A percentile compares a stretch with the other conserved stretches of the same genome.
These are phyloP conservation scores for Agraylea sexmaculata DNA, from an alignment of 1,140 invertebrate genomes.

Conservation along the genomic window DNA sequence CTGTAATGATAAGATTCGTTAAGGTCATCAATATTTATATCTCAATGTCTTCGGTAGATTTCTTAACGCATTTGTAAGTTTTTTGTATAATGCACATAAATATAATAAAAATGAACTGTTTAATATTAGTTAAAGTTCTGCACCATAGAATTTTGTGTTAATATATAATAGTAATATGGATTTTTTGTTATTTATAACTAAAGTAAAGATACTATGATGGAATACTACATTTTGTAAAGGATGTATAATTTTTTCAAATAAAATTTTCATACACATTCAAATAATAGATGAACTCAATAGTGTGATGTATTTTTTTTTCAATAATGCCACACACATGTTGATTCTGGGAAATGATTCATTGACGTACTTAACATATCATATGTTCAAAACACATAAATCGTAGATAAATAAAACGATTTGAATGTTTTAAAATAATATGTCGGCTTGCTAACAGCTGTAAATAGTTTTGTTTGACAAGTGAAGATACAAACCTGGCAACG, in stretches of 20 bases:
- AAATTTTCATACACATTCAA: not conserved
- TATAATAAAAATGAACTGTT: constrained; percentile 1
- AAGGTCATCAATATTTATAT: too few relatives aligned
- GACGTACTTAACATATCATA: too few relatives aligned
- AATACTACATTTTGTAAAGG: not conserved
- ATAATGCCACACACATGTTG: not conserved
- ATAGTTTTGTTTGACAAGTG: too few relatives aligned
- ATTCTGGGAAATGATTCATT: constrained; percentile 1
- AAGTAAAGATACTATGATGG: not conserved
- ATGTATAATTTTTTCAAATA: constrained; percentile 1
- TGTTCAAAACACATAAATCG: too few relatives aligned
- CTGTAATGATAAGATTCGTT: too few relatives aligned
- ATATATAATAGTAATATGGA: not conserved
- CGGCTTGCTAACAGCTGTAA: too few relatives aligned
- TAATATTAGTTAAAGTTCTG: not conserved
- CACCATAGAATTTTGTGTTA: not conserved
- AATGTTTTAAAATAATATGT: too few relatives aligned
- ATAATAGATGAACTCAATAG: not conserved
- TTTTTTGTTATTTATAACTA: not conserved
- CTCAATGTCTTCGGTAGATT: too few relatives aligned
- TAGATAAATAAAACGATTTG: too few relatives aligned
- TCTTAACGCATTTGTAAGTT: too few relatives aligned
- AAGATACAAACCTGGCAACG: too few relatives aligned
- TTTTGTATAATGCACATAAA: too few relatives aligned
- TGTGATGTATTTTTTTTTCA: not conserved